Conservation (phyloP, 2,888 invertebrate genomes). For the Chloromyia formosa region DNA sequence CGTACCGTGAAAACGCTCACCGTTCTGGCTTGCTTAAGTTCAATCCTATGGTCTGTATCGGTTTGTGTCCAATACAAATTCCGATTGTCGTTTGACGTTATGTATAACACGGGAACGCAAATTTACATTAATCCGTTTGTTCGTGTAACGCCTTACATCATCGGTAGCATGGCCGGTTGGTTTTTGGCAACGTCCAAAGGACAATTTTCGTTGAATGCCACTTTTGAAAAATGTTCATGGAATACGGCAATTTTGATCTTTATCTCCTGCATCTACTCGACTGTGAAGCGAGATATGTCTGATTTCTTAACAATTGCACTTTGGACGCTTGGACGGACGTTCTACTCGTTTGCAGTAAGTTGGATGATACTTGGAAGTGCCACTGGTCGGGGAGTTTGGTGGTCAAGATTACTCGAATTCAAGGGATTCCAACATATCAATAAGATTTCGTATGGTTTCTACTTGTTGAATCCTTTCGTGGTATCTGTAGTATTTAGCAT, state of each 20-base stretch:
- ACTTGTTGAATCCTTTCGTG: conserved; percentile 69
- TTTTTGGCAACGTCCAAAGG: conserved; percentile 58
- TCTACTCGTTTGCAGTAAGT: conserved; percentile 67
- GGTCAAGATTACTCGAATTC: conserved; percentile 61
- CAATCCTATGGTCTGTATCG: conserved; percentile 57
- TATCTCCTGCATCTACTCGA: conserved; percentile 61
- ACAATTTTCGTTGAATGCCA: conserved; percentile 54
- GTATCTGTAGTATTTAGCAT: conserved; percentile 65
- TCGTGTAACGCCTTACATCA: conserved; percentile 65
- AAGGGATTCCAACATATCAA: conserved; percentile 65
- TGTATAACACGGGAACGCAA: conserved; percentile 61
- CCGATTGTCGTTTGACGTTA: conserved; percentile 61
- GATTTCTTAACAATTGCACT: conserved; percentile 65
- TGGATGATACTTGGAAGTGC: conserved; percentile 69
- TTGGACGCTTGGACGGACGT: conserved; percentile 65
- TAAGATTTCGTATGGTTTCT: conserved; percentile 69
- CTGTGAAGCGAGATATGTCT: conserved; percentile 62
- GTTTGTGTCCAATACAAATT: conserved; percentile 58
- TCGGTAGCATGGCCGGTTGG: conserved; percentile 66
- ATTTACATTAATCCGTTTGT: conserved; percentile 67
- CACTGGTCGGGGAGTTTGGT: conserved; percentile 65
- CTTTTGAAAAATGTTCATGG: conserved; percentile 58
- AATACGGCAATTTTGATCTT: conserved; percentile 58
- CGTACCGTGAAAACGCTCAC: conserved; percentile 54
- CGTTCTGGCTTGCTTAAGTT: conserved; percentile 52